These are phyloP conservation scores for Wasmannia auropunctata DNA, from an alignment of 1,140 invertebrate species.

Conservation along the genomic window DNA sequence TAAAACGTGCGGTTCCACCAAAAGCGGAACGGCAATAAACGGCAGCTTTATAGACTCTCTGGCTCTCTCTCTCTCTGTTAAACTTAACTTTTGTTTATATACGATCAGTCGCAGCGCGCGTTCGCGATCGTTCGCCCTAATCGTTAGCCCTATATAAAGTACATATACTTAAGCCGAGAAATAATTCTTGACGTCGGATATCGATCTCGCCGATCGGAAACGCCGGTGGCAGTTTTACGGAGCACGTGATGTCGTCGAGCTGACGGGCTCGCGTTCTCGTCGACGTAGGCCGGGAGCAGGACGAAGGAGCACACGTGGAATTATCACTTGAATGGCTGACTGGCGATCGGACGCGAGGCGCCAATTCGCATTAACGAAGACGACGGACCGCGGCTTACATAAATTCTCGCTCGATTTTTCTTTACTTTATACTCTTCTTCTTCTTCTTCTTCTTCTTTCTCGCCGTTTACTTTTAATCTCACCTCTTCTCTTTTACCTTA, in stretches of 20 bases:
- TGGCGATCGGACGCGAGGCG: constrained; percentile 3
- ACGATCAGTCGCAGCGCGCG: constrained; percentile 1
- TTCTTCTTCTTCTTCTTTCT: neutral
- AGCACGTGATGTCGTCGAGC: constrained; percentile 51
- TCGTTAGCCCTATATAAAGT: neutral
- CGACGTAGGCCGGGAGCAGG: constrained; percentile 65
- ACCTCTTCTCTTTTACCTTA: constrained; percentile 30
- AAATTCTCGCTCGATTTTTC: constrained; percentile 28
- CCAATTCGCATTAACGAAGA: constrained; percentile 68
- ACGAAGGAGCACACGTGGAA: constrained; percentile 29
- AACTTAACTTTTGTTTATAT: constrained; percentile 39
- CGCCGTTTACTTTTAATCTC: neutral
- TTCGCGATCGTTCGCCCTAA: constrained; percentile 18
- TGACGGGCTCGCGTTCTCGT: constrained; percentile 35
- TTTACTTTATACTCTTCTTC: neutral
- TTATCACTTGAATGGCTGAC: neutral
- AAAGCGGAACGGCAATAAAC: constrained; percentile 25
- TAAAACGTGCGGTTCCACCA: neutral
- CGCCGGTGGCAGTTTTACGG: constrained; percentile 47
- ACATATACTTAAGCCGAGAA: constrained; percentile 24
- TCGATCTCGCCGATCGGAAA: neutral
- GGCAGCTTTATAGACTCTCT: constrained; percentile 34
- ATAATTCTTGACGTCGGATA: constrained; percentile 20
- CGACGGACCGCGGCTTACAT: constrained; percentile 65
- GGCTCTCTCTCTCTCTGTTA: constrained; percentile 5